Percentiles rank a stretch among this genome's conserved stretches.
phyloP scores from a whole-genome alignment of 1,140 invertebrate genomes.

The Bradysia coprophila region DNA sequence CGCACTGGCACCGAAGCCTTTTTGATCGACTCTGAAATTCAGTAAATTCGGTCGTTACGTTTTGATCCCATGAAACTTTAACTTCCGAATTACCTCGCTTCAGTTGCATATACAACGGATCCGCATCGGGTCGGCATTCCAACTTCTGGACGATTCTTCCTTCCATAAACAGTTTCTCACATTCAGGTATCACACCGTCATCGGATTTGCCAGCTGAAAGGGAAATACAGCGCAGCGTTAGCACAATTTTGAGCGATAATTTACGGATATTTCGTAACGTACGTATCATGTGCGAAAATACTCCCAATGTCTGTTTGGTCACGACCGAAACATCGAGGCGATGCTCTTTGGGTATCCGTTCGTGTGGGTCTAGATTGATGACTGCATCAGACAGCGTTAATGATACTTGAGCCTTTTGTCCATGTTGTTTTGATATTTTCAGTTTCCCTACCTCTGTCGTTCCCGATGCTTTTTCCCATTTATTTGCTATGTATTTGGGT shows the following conservation, averaged over 20 bases:
- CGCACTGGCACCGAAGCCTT: constrained; percentile 62
- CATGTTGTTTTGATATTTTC: constrained; percentile 31
- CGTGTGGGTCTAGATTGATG: constrained; percentile 17
- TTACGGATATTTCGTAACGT: constrained; percentile 20
- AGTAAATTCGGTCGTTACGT: too few species aligned
- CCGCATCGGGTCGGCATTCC: constrained; percentile 79
- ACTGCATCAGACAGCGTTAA: constrained; percentile 30
- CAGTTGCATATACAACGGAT: constrained; percentile 72
- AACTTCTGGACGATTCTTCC: constrained; percentile 86
- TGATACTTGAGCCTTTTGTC: constrained; percentile 34
- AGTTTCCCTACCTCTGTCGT: constrained; percentile 38
- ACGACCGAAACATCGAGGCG: constrained; percentile 76
- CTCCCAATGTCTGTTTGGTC: constrained; percentile 69
- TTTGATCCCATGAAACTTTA: constrained; percentile 75
- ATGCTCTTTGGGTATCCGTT: constrained; percentile 43
- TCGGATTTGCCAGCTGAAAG: constrained; percentile 25
- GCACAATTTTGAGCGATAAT: neutral
- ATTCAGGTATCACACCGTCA: constrained; percentile 48
- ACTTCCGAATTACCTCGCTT: too few species aligned
- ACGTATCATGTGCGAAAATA: constrained; percentile 67
- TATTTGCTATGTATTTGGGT: constrained; percentile 83
- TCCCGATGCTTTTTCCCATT: constrained; percentile 61
- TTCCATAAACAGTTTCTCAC: constrained; percentile 74
- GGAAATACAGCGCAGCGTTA: constrained; percentile 5
- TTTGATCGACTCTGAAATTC: constrained; percentile 65